A percentile compares a stretch with the other conserved stretches of the same genome.
These are phyloP conservation scores for Lethocerus indicus DNA, from an alignment of 1,140 invertebrate species.

Conservation along the genomic window DNA sequence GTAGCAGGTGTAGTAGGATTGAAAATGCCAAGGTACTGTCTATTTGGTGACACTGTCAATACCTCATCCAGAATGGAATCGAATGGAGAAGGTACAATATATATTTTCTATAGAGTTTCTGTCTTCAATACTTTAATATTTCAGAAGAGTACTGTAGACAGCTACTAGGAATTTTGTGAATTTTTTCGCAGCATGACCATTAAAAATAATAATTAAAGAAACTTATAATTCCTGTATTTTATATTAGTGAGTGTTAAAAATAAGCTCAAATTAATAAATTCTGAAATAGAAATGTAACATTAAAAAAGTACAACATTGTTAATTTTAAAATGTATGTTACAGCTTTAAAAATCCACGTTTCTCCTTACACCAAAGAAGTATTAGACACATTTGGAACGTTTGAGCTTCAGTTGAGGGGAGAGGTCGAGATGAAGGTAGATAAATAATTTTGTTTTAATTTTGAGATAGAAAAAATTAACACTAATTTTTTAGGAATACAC, in stretches of 20 bases:
- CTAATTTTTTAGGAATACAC: too few species aligned
- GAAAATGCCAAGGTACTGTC: conserved; percentile 84
- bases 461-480: too few species aligned
- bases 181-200: too few species aligned
- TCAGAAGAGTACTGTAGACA: too few species aligned
- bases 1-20: conserved; percentile 87
- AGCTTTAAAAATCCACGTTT: conserved; percentile 92
- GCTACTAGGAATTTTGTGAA: too few species aligned
- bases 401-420: conserved; percentile 68
- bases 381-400: conserved; percentile 85
- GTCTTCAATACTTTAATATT: conserved; percentile 13
- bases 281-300: too few species aligned
- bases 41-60: conserved; percentile 90
- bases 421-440: conserved; percentile 82
- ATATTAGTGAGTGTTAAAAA: too few species aligned
- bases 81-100: conserved; percentile 52
- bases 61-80: conserved; percentile 90
- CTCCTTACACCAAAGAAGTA: conserved; percentile 70
- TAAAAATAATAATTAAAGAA: too few species aligned
- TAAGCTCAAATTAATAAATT: too few species aligned
- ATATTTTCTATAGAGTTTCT: conserved; percentile 1
- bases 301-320: too few species aligned
- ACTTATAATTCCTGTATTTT: too few species aligned
- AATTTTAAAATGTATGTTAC: conserved; percentile 21
- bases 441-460: background rate